These are phyloP conservation scores for Lepidocolaptes lacrymiger DNA, from an alignment of 2,797 vertebrate species.

Conservation along the genomic window DNA sequence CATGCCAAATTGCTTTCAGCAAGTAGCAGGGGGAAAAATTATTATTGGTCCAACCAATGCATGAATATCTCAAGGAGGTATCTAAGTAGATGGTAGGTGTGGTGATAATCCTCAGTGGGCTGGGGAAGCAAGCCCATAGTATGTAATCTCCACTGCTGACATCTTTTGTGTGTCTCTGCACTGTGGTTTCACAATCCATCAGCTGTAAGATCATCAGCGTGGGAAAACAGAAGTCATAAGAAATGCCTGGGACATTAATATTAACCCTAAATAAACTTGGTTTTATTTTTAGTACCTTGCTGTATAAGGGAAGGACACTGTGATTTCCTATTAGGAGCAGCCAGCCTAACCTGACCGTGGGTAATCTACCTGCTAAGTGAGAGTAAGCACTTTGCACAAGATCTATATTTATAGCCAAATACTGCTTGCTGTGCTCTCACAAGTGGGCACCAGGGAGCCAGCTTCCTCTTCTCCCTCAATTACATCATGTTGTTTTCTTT, in stretches of 20 bases:
- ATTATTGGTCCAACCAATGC: neutral
- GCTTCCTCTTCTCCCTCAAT: neutral
- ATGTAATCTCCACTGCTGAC: slow-evolving; percentile 21
- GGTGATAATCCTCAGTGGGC: slow-evolving; percentile 42
- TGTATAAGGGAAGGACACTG: neutral
- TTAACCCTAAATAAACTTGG: neutral
- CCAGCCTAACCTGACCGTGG: rapidly evolving
- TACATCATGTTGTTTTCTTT: neutral
- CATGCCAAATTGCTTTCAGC: neutral
- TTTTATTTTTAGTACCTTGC: neutral
- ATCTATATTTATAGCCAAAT: neutral
- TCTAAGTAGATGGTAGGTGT: slow-evolving; percentile 35
- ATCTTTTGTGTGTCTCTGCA: slow-evolving; percentile 11
- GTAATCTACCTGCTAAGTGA: neutral
- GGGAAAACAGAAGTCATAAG: slow-evolving; percentile 44
- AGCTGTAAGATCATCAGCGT: neutral
- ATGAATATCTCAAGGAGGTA: slow-evolving; percentile 24
- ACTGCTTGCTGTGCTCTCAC: neutral
- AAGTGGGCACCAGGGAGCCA: neutral
- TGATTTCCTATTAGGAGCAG: neutral
- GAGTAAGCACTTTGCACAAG: neutral
- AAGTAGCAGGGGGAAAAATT: neutral
- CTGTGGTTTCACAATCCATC: slow-evolving; percentile 28
- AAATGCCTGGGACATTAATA: slow-evolving; percentile 14
- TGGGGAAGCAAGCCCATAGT: neutral